Percentiles rank a stretch among this genome's conserved stretches.
phyloP scores from a whole-genome alignment of 2,113 vertebrate species.

The Neoarius graeffei region DNA sequence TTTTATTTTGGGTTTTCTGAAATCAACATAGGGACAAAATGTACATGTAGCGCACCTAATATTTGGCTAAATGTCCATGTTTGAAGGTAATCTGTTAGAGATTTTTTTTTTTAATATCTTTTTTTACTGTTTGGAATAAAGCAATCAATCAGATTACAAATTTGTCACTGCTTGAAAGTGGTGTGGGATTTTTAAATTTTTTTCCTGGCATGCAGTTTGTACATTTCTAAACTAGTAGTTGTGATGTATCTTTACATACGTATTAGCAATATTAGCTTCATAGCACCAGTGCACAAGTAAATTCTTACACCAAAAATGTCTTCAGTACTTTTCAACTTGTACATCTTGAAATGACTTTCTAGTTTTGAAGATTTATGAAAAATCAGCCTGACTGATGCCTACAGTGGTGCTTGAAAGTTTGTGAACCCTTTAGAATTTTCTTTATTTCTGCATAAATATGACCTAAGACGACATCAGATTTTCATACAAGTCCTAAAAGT shows the following conservation, averaged over 20 bases:
- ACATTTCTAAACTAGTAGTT: neutral
- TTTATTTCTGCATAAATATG: no score
- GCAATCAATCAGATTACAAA: neutral
- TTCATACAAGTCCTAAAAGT: no score
- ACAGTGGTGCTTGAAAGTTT: neutral
- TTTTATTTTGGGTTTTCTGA: no score
- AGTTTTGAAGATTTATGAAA: neutral
- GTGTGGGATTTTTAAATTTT: neutral
- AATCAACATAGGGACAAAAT: no score
- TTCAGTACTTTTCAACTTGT: neutral
- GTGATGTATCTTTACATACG: neutral
- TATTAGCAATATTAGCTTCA: neutral
- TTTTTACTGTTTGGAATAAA: no score
- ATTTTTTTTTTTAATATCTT: no score
- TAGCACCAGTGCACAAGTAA: neutral
- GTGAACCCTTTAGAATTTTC: no score
- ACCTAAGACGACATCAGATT: no score
- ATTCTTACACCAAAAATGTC: neutral
- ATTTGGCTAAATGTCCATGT: no score
- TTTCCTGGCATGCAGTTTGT: neutral
- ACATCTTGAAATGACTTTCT: neutral
- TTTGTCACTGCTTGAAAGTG: neutral
- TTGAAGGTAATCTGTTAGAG: no score
- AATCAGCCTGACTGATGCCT: neutral
- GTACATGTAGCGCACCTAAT: no score